A percentile compares a stretch with the other conserved stretches of the same genome.
Evolutionary conservation across 2,797 vertebrate genomes (phyloP).

Genomic region (Sphaeramia orbicularis): DNA sequence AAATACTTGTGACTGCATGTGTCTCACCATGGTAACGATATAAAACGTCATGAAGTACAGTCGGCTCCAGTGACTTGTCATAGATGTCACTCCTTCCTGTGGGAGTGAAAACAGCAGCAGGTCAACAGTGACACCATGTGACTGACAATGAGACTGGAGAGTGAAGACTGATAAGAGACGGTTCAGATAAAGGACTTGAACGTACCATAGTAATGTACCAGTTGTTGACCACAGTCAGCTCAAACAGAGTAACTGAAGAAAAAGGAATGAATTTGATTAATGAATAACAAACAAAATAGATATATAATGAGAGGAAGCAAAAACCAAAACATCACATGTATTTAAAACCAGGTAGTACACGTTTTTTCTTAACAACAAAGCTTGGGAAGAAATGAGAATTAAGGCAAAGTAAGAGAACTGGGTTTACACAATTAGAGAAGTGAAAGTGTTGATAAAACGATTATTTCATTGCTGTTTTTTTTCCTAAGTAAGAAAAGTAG

Average conservation of each 20-base stretch:
- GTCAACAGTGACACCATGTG: slow-evolving; percentile 26
- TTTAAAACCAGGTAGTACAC: no score
- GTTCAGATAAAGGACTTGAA: slow-evolving; percentile 20
- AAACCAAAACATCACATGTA: no score
- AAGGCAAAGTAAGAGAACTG: no score
- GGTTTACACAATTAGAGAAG: no score
- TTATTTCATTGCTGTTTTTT: neutral
- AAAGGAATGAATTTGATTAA: neutral
- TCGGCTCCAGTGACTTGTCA: slow-evolving; percentile 97
- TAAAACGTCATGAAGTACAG: slow-evolving; percentile 99
- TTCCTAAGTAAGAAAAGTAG: neutral
- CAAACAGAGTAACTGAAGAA: slow-evolving; percentile 94
- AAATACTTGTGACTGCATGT: neutral
- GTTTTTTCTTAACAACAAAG: no score
- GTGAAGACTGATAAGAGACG: neutral
- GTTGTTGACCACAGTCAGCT: slow-evolving; percentile 98
- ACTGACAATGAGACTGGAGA: slow-evolving; percentile 10
- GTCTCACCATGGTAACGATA: slow-evolving; percentile 96
- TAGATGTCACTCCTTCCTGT: slow-evolving; percentile 96
- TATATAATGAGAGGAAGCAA: no score
- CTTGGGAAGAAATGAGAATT: no score
- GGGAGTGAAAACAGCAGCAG: slow-evolving; percentile 22
- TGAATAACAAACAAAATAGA: neutral
- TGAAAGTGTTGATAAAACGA: no score
- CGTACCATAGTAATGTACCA: slow-evolving; percentile 99